These are phyloP conservation scores for Panulirus ornatus DNA, from an alignment of 1,140 invertebrate species.

Conservation along the genomic window DNA sequence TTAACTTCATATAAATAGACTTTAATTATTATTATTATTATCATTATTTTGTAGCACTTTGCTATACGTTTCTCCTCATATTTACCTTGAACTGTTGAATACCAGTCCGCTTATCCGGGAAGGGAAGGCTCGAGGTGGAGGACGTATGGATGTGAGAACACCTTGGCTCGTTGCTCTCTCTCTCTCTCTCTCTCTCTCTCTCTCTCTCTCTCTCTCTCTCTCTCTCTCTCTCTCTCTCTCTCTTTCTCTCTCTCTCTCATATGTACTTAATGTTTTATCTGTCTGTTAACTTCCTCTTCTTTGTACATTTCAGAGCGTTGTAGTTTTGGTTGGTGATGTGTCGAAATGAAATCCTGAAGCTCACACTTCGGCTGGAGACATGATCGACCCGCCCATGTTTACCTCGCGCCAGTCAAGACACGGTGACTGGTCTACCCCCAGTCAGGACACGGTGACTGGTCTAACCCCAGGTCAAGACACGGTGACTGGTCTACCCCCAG, in stretches of 20 bases:
- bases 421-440: too few species aligned
- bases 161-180: background rate
- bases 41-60: too few species aligned
- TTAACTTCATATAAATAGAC: background rate
- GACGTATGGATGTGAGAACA: background rate
- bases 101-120: background rate
- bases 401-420: background rate
- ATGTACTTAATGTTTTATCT: background rate
- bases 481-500: too few species aligned
- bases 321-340: background rate
- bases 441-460: too few species aligned
- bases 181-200: background rate
- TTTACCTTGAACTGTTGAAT: background rate
- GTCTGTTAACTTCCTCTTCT: background rate
- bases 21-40: background rate
- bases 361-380: background rate
- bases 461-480: too few species aligned
- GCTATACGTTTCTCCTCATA: too few species aligned
- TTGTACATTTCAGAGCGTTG: background rate
- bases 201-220: background rate
- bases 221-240: background rate
- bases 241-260: conserved; percentile 13
- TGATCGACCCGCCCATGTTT: background rate
- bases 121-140: background rate
- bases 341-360: background rate